These are phyloP conservation scores for Syritta pipiens DNA, from an alignment of 2,888 invertebrate species.

Conservation along the genomic window DNA sequence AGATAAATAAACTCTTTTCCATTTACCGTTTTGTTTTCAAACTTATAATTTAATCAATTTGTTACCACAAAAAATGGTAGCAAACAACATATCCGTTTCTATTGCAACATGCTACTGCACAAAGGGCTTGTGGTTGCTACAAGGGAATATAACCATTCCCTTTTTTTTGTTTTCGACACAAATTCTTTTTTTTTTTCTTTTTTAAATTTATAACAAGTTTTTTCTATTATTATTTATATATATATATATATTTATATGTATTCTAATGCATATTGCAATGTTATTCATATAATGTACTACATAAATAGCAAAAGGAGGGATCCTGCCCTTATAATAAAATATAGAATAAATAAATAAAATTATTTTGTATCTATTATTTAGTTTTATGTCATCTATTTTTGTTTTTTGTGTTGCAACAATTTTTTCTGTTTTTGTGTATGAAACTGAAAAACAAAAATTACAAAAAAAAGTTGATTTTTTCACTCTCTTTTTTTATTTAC, in stretches of 20 bases:
- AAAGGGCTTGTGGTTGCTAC: constrained; percentile 40
- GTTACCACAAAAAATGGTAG: constrained; percentile 57
- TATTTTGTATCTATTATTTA: constrained; percentile 57
- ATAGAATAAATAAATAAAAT: constrained; percentile 70
- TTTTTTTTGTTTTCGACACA: constrained; percentile 46
- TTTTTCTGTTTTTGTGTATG: constrained; percentile 48
- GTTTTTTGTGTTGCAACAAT: constrained; percentile 39
- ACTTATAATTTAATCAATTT: constrained; percentile 35
- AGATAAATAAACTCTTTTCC: not conserved
- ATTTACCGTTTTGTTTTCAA: not conserved
- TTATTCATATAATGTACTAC: constrained; percentile 61
- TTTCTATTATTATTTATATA: constrained; percentile 47
- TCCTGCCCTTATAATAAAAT: constrained; percentile 70
- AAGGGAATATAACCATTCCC: constrained; percentile 22
- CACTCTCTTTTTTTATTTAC: constrained; percentile 69
- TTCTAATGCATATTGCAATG: constrained; percentile 64
- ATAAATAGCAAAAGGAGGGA: constrained; percentile 70
- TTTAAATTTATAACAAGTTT: constrained; percentile 50
- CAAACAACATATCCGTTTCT: constrained; percentile 39
- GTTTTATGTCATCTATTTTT: constrained; percentile 11
- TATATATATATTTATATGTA: constrained; percentile 53
- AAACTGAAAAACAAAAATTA: constrained; percentile 53
- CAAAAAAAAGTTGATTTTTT: constrained; percentile 56
- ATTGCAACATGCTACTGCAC: constrained; percentile 49
- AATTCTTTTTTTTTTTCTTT: constrained; percentile 7